These are phyloP conservation scores for Acronicta psi DNA, from an alignment of 2,888 invertebrate genomes.

Conservation along the genomic window DNA sequence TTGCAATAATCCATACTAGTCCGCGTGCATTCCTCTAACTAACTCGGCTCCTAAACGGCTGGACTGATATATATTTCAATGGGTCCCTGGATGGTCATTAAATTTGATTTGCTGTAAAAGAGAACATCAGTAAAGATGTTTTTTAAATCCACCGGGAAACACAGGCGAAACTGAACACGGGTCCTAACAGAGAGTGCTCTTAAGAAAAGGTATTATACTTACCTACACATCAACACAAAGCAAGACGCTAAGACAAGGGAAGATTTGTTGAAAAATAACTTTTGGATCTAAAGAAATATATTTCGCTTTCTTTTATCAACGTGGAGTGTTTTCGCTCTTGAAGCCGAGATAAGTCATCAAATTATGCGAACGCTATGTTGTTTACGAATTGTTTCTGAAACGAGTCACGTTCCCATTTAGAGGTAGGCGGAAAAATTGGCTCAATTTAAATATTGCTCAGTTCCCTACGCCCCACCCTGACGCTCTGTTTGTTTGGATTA, in stretches of 20 bases:
- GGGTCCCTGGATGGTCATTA: too few species aligned
- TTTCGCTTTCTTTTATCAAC: conserved; percentile 63
- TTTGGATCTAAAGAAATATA: conserved; percentile 59
- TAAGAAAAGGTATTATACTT: conserved; percentile 22
- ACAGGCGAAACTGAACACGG: too few species aligned
- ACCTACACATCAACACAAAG: conserved; percentile 39
- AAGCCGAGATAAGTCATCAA: conserved; percentile 77
- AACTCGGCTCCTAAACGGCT: too few species aligned
- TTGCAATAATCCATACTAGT: conserved; percentile 13
- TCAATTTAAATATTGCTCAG: conserved; percentile 72
- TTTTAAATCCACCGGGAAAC: too few species aligned
- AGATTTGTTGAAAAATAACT: conserved; percentile 55
- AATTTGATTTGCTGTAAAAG: too few species aligned
- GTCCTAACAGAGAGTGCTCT: conserved; percentile 27
- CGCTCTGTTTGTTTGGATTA: conserved; percentile 54
- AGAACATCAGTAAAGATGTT: too few species aligned
- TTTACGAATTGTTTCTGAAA: conserved; percentile 77
- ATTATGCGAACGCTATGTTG: conserved; percentile 75
- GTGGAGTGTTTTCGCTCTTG: conserved; percentile 67
- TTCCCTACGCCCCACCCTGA: conserved; percentile 43
- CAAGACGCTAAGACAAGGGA: conserved; percentile 33
- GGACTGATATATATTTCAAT: too few species aligned
- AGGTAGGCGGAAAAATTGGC: conserved; percentile 70
- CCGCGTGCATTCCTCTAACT: too few species aligned
- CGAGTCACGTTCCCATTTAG: conserved; percentile 72